Percentiles rank a stretch among this genome's conserved stretches.
Evolutionary conservation across 2,797 vertebrate species (phyloP).

Genomic region (Craterocephalus amniculus): DNA sequence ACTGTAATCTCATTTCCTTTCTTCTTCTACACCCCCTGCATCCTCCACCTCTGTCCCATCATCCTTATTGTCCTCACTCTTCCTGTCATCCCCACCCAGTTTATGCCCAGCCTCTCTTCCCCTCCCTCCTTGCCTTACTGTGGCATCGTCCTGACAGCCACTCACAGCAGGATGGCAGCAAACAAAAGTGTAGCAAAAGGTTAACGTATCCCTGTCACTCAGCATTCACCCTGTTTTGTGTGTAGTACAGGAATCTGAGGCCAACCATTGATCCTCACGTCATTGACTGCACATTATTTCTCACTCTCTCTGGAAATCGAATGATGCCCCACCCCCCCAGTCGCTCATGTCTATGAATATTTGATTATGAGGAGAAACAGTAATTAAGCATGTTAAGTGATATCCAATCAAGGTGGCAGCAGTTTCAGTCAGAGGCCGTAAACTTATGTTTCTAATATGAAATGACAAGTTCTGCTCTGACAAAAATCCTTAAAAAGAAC

Average conservation of each 20-base stretch:
- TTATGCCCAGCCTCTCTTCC: constrained; percentile 22
- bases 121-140: constrained; percentile 14
- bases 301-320: constrained; percentile 19
- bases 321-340: constrained; percentile 23
- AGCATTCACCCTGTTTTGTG: constrained; percentile 30
- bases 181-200: constrained; percentile 81
- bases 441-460: constrained; percentile 10
- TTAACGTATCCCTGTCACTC: constrained; percentile 76
- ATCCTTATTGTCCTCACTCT: constrained; percentile 32
- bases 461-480: constrained; percentile 9
- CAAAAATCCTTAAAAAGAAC: constrained; percentile 9
- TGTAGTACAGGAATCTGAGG: constrained; percentile 31
- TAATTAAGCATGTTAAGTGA: constrained; percentile 63
- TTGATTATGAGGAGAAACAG: constrained; percentile 56
- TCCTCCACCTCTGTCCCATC: constrained; percentile 27
- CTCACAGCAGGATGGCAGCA: constrained; percentile 65
- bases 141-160: constrained; percentile 57
- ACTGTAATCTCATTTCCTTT: constrained; percentile 18
- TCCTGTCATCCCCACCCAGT: constrained; percentile 1
- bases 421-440: constrained; percentile 33
- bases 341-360: constrained; percentile 54
- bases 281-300: constrained; percentile 40
- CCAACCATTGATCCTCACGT: constrained; percentile 55
- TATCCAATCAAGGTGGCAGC: constrained; percentile 46
- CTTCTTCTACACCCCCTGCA: constrained; percentile 9